Evolutionary conservation across 53 echinoderm and acorn worm genomes (phyloP), one percentile per base, ranked within the genome.

Genomic region (Holothuria scabra): DNA sequence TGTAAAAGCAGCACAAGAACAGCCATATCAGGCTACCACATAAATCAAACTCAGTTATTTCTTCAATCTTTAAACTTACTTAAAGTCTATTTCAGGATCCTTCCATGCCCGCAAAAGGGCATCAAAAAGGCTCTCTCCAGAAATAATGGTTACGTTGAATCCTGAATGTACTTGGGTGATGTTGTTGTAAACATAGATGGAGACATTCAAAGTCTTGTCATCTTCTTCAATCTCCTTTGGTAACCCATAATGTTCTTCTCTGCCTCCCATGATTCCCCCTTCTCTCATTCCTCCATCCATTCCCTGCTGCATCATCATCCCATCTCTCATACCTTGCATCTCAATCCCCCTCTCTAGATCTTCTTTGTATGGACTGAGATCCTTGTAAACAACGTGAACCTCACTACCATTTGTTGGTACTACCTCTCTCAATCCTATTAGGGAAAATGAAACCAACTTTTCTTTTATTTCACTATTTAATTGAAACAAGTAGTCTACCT

Each of bases 61-160:
- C 41, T 52, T 4, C 0, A 0, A 65, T 0, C 25, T 8, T 20
- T 20, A 34, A 65, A 18, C 69, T 69, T 33, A 69, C 69, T 34
- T 69, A 41, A 69, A 69, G 31, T 35, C 13, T 37, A 69, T 34
- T 37, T 69, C 35, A 18, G 69, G 69, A 34, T 69, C 21, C 69
- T 34, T 69, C 69, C 69, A 69, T n/a, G 35, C 31, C 21, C 69
- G 34, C 2, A 32, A 5, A 14, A 69, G 2, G 34, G 69, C 69
- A 34, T 69, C 11, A 6, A 33, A 4, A 8, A 69, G 69, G 12
- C 12, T 34, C 34, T 69, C 69, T 33, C 69, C 69, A 14, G 9
- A n/a, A 41, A 69, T 19, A 20, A 69, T 69, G 69, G 69, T 69
- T 32, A 69, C 4, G 69, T 69, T 69, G 35, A 33, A 34, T 20